Evolutionary conservation across 2,797 vertebrate genomes (phyloP).

Genomic region (Prunella strophiata): DNA sequence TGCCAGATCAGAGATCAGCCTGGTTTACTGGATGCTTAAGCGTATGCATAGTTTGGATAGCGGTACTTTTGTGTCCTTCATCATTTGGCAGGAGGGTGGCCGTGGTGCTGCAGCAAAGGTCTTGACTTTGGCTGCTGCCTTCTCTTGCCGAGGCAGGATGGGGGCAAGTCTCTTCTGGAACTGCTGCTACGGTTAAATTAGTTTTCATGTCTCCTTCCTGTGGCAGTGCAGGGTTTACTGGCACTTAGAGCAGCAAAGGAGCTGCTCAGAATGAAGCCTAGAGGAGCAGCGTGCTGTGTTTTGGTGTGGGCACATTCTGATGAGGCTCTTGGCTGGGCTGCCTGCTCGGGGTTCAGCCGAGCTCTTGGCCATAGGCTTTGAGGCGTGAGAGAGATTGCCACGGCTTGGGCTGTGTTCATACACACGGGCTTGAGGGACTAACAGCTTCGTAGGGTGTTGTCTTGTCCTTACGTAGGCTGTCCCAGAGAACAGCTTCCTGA

Average conservation of each 20-base stretch:
- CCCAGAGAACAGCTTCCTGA: not conserved
- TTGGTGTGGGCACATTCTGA: not conserved
- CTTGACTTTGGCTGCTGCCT: slow-evolving; percentile 53
- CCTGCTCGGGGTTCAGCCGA: not conserved
- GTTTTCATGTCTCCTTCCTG: slow-evolving; percentile 78
- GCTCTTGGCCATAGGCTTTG: not conserved
- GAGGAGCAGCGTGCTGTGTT: not conserved
- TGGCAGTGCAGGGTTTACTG: slow-evolving; percentile 75
- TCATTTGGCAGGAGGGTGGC: slow-evolving; percentile 69
- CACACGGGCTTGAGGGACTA: not conserved
- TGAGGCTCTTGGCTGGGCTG: not conserved
- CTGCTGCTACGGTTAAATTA: slow-evolving; percentile 76
- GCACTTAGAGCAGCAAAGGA: not conserved
- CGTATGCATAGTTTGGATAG: slow-evolving; percentile 71
- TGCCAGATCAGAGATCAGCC: slow-evolving; percentile 66
- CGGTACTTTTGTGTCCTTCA: slow-evolving; percentile 68
- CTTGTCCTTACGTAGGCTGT: not conserved
- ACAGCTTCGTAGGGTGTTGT: not conserved
- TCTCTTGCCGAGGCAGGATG: slow-evolving; percentile 51
- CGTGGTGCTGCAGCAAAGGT: slow-evolving; percentile 28
- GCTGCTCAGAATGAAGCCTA: not conserved
- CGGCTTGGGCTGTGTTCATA: not conserved
- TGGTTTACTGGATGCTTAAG: slow-evolving; percentile 66
- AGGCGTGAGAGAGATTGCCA: not conserved
- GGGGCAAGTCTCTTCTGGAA: slow-evolving; percentile 62